Conservation (phyloP, 2,888 invertebrate species). For the Hirudinaria manillensis region DNA sequence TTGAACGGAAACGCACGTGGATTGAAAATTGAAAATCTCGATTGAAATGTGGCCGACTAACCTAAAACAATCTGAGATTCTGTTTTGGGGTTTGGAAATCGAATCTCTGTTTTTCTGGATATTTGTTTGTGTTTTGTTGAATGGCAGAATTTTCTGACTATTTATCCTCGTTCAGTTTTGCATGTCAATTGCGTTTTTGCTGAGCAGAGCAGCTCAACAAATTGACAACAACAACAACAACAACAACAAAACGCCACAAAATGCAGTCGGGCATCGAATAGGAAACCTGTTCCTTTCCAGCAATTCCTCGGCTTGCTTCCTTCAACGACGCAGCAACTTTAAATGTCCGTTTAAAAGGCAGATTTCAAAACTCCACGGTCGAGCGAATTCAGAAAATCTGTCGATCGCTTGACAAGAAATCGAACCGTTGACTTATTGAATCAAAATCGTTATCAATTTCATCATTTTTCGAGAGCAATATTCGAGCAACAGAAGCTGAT, state of each 20-base stretch:
- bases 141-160: neutral
- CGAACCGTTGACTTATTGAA: too few relatives aligned
- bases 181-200: constrained; percentile 18
- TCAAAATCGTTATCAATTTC: neutral
- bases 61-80: too few relatives aligned
- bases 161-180: constrained; percentile 13
- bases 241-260: constrained; percentile 10
- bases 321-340: constrained; percentile 13
- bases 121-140: neutral
- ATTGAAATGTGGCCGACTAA: too few relatives aligned
- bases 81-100: neutral
- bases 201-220: constrained; percentile 18
- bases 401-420: too few relatives aligned
- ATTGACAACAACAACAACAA: constrained; percentile 6
- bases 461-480: constrained; percentile 3
- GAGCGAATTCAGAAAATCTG: too few relatives aligned
- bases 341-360: constrained; percentile 2
- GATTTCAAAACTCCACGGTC: too few relatives aligned
- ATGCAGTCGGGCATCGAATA: constrained; percentile 9
- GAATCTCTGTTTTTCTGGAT: neutral
- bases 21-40: too few relatives aligned
- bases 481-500: constrained; percentile 2
- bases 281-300: constrained; percentile 7
- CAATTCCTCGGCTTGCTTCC: neutral
- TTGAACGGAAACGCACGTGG: too few relatives aligned